phyloP scores from a whole-genome alignment of 2,113 vertebrate species.

The Hippocampus mohnikei region DNA sequence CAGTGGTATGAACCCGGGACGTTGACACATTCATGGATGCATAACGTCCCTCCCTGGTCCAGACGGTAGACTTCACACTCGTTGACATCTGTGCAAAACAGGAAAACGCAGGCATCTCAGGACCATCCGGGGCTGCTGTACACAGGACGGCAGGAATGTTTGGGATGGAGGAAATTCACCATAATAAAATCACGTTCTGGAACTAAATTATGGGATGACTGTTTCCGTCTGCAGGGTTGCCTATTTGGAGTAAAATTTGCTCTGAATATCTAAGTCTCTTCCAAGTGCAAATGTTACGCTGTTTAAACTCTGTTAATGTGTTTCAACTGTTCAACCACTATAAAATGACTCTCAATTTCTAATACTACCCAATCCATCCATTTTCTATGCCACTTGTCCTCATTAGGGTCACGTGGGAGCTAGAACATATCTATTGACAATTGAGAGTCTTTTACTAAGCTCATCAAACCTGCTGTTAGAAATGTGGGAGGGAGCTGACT shows the following conservation, averaged over 20 bases:
- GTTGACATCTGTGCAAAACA: constrained; percentile 80
- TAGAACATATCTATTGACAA: background rate
- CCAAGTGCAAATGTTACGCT: too few species aligned
- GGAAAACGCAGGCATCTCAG: constrained; percentile 15
- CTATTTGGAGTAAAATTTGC: too few species aligned
- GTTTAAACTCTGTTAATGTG: too few species aligned
- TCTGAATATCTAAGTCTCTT: too few species aligned
- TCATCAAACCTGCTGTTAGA: background rate
- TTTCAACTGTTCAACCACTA: background rate
- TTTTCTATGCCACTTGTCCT: background rate
- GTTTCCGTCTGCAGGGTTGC: constrained; percentile 1
- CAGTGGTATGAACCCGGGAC: constrained; percentile 90
- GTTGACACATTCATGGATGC: constrained; percentile 83
- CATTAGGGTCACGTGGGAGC: background rate
- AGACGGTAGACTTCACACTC: constrained; percentile 88
- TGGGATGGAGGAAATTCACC: constrained; percentile 1
- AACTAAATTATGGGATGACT: background rate
- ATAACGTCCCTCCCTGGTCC: constrained; percentile 80
- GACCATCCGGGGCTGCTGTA: background rate
- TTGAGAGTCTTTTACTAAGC: background rate
- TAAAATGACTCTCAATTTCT: background rate
- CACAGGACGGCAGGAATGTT: background rate
- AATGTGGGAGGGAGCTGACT: background rate
- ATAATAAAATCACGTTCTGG: background rate
- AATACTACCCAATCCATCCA: background rate